Base-by-base conservation (phyloP, 2,113 vertebrate genomes). In the Sarotherodon lohbergeri region DNA sequence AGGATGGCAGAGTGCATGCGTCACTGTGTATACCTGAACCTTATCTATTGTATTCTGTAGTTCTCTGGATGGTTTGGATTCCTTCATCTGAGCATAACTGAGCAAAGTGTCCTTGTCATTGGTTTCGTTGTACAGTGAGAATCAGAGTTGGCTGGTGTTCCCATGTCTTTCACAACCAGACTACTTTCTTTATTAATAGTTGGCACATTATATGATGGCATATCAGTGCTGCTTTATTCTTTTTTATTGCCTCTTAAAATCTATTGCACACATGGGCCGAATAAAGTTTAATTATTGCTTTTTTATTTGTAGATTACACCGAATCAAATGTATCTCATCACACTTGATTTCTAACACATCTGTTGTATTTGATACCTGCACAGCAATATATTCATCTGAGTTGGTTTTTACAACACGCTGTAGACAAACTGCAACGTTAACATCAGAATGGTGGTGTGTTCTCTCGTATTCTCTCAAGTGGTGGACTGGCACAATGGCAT, bases 31-130 rank as follows among this genome's bases (percentile, higher is more conserved):
- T 61, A 32, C 24, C 19, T 91, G 55, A 89, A 59, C 81, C 32
- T 50, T 12, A 2, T 80, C 82, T 59, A 88, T 93, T 94, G 89
- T 94, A 22, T 89, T 55, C 14, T 78, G 71, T 0, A 50, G 10
- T 63, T 3, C 36, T 92, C 84, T 48, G 54, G 89, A 88, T 27
- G 41, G 32, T 81, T 82, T 71, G 41, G 88, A 92, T 93, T 94
- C 88, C 79, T 86, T 63, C 83, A 90, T 80, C 84, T 89, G 39
- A 68, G 12, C 4, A 11, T 5, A 41, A 43, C 10, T 0, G 5
- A 19, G 8, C 9, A 16, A 52, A 27, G 59, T n/a, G 73, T 78
- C 68, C 3, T 34, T 13, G 4, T 5, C 2, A 6, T 83, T 27
- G 6, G 43, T 84, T 81, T 84, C 3, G 0, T 57, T 1, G 3